These are phyloP conservation scores for Serinus canaria DNA, from an alignment of 2,113 vertebrate species.

Conservation along the genomic window DNA sequence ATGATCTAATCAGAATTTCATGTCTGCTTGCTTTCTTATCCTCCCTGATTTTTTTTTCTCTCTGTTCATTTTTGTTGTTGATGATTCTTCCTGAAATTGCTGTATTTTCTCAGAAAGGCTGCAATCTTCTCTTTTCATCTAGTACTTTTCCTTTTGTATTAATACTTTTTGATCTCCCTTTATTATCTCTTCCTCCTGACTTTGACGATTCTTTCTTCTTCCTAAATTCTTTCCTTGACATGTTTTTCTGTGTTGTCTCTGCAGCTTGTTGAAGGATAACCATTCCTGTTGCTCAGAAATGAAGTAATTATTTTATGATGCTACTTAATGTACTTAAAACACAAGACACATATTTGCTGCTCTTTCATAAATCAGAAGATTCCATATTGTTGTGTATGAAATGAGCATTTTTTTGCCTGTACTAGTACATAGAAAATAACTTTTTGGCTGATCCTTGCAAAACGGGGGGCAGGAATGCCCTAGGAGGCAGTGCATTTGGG, in stretches of 20 bases:
- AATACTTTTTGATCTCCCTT: conserved; percentile 8
- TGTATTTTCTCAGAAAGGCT: not conserved
- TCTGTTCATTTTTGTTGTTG: not conserved
- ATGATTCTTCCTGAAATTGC: not conserved
- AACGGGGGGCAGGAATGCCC: not conserved
- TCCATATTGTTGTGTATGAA: not conserved
- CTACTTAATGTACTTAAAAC: not conserved
- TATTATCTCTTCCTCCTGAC: not conserved
- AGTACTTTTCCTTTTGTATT: not conserved
- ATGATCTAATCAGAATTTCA: not conserved
- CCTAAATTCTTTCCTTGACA: not conserved
- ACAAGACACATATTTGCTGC: not conserved
- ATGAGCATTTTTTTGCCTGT: not conserved
- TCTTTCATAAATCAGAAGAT: not conserved
- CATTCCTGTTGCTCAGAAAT: not conserved
- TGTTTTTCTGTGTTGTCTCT: not conserved
- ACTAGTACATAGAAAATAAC: not conserved
- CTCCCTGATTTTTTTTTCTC: not conserved
- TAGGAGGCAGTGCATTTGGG: not conserved
- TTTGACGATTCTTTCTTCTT: not conserved
- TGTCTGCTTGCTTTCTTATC: not conserved
- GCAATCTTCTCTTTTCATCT: not conserved
- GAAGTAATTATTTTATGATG: not conserved
- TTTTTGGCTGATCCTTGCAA: not conserved
- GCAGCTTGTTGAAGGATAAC: not conserved